phyloP scores from a whole-genome alignment of 1,140 invertebrate species.

The Mercenaria mercenaria region DNA sequence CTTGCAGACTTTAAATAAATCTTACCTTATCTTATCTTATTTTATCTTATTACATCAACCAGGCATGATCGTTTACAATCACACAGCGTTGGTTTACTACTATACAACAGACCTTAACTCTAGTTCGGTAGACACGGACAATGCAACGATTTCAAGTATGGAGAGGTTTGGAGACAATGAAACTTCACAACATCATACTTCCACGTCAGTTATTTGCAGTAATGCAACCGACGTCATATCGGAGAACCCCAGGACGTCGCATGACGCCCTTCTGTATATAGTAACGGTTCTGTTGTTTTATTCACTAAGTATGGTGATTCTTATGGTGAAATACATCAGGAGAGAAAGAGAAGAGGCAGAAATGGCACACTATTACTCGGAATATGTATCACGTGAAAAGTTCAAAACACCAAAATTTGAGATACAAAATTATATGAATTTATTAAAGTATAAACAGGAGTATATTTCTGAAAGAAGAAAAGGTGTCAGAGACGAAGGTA shows the following conservation, averaged over 20 bases:
- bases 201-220: neutral
- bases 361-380: conserved; percentile 82
- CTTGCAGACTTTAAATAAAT: too few species aligned
- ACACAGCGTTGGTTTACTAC: too few species aligned
- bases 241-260: neutral
- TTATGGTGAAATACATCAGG: conserved; percentile 85
- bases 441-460: conserved; percentile 15
- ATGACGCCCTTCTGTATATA: conserved; percentile 85
- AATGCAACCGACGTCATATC: neutral
- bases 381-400: conserved; percentile 82
- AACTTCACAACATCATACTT: neutral
- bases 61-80: too few species aligned
- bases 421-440: conserved; percentile 38
- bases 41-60: too few species aligned
- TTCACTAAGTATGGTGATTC: conserved; percentile 84
- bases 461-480: conserved; percentile 2
- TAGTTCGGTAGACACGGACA: too few species aligned
- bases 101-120: too few species aligned
- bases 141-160: too few species aligned
- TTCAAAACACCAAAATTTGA: conserved; percentile 73
- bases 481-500: too few species aligned
- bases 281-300: conserved; percentile 85
- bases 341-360: conserved; percentile 82
- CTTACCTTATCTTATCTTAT: too few species aligned
- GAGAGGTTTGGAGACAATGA: too few species aligned